phyloP scores from a whole-genome alignment of 1,140 invertebrate genomes.

The Drosophila sucinea region DNA sequence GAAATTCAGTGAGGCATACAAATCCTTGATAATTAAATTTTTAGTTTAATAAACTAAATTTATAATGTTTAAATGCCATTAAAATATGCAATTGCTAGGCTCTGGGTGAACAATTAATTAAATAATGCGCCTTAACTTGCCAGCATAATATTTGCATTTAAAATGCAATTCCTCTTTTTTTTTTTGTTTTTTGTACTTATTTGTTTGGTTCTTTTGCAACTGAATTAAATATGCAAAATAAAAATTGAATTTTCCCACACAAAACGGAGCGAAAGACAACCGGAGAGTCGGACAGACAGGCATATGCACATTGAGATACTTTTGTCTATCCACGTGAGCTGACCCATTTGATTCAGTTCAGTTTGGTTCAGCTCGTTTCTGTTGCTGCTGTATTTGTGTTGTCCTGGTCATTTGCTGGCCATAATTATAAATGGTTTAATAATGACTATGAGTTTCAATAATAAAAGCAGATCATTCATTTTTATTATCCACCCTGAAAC shows the following conservation, averaged over 20 bases:
- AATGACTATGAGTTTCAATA: slow-evolving; percentile 80
- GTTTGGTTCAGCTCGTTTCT: background rate
- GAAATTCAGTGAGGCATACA: slow-evolving; percentile 40
- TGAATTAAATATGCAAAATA: slow-evolving; percentile 75
- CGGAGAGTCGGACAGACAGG: background rate
- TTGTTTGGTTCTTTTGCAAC: slow-evolving; percentile 24
- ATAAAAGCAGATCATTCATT: slow-evolving; percentile 81
- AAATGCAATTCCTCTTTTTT: slow-evolving; percentile 34
- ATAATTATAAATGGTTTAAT: slow-evolving; percentile 80
- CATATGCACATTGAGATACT: slow-evolving; percentile 23
- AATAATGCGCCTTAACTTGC: slow-evolving; percentile 61
- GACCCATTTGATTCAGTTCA: slow-evolving; percentile 3
- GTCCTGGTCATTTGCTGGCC: slow-evolving; percentile 38
- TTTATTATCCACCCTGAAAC: slow-evolving; percentile 61
- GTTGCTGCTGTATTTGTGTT: slow-evolving; percentile 15
- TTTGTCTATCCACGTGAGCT: slow-evolving; percentile 17
- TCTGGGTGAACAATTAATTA: slow-evolving; percentile 60
- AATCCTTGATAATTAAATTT: slow-evolving; percentile 67
- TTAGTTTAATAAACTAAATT: slow-evolving; percentile 62
- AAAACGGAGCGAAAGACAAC: background rate
- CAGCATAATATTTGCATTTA: slow-evolving; percentile 38
- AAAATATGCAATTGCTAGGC: slow-evolving; percentile 42
- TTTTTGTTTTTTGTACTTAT: slow-evolving; percentile 16
- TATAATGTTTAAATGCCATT: slow-evolving; percentile 42
- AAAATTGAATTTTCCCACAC: slow-evolving; percentile 64